Conservation (phyloP, 2,113 vertebrate genomes). For the Corvus cornix region DNA sequence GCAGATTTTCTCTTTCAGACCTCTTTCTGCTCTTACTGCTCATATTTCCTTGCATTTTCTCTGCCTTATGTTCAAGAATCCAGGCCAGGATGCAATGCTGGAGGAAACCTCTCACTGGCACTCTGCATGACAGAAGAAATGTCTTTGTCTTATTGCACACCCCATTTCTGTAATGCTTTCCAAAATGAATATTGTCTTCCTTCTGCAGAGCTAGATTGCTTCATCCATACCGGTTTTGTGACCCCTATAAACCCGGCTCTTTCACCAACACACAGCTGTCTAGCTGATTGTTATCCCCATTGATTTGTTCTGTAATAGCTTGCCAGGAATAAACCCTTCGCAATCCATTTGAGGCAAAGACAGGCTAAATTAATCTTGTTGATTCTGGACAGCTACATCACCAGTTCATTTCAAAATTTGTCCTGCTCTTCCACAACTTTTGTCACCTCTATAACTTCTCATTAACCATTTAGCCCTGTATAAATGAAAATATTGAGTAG, state of each 20-base stretch:
- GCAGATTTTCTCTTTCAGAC: neutral
- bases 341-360: neutral
- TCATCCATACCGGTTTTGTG: neutral
- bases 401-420: neutral
- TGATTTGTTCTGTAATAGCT: constrained; percentile 33
- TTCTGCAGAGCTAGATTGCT: neutral
- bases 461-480: neutral
- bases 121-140: neutral
- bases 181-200: neutral
- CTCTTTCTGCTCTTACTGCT: neutral
- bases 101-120: neutral
- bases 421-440: neutral
- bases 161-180: neutral
- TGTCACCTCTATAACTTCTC: neutral
- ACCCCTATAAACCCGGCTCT: neutral
- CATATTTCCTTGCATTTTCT: neutral
- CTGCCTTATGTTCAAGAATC: neutral
- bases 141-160: neutral
- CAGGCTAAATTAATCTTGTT: constrained; percentile 6
- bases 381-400: neutral
- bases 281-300: constrained; percentile 17
- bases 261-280: neutral
- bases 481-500: neutral
- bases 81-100: neutral
- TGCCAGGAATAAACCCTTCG: neutral